Conservation (phyloP, 2,113 vertebrate genomes). For the Ia io region DNA sequence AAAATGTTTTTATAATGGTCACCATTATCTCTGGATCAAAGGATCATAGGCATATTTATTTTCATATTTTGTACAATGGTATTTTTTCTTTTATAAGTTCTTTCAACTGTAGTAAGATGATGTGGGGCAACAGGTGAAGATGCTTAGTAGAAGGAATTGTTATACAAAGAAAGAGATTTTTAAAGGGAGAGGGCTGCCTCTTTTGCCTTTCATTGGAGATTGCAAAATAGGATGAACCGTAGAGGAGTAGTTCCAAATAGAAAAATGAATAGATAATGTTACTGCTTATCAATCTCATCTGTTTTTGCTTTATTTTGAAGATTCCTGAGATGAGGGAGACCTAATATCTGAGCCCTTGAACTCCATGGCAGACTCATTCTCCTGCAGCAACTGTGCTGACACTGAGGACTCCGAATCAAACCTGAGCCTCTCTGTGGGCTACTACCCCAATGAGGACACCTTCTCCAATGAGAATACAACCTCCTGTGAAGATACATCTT, state of each 20-base stretch:
- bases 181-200: neutral
- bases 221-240: neutral
- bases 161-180: neutral
- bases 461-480: neutral
- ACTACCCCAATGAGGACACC: conserved; percentile 25
- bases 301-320: neutral
- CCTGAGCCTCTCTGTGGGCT: conserved; percentile 48
- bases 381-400: neutral
- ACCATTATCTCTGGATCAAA: neutral
- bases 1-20: neutral
- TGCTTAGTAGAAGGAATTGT: neutral
- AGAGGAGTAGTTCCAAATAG: neutral
- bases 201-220: neutral
- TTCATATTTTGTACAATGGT: neutral
- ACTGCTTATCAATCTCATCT: neutral
- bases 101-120: neutral
- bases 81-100: neutral
- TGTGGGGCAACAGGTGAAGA: neutral
- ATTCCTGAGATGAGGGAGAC: neutral
- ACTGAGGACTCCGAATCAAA: neutral
- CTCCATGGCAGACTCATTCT: neutral
- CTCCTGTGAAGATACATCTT: neutral
- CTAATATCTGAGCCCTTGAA: too few relatives aligned
- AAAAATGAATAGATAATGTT: neutral
- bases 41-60: neutral